phyloP scores from a whole-genome alignment of 1,140 invertebrate genomes.

The Drosophila insularis region DNA sequence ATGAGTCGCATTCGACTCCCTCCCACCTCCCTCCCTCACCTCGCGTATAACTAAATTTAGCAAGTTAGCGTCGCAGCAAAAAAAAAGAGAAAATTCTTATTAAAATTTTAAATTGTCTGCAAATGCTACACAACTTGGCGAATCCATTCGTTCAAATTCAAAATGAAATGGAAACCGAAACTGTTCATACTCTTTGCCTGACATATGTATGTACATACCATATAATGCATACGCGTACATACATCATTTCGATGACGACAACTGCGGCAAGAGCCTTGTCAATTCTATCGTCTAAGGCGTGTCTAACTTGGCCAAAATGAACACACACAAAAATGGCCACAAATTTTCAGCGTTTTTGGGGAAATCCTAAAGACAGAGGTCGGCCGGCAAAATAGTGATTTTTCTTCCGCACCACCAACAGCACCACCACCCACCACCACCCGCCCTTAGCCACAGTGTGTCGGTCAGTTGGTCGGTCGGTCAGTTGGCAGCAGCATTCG shows the following conservation, averaged over 20 bases:
- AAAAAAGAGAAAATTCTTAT: constrained; percentile 52
- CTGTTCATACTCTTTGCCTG: not conserved
- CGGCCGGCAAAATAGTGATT: not conserved
- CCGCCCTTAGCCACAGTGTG: constrained; percentile 21
- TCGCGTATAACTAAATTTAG: constrained; percentile 61
- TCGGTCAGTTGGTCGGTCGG: not conserved
- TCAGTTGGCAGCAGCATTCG: constrained; percentile 32
- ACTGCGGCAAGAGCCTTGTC: constrained; percentile 46
- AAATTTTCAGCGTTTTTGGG: constrained; percentile 53
- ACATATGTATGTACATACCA: not conserved
- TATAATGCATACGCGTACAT: not conserved
- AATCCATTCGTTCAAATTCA: constrained; percentile 51
- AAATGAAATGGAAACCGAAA: constrained; percentile 70
- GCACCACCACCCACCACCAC: not conserved
- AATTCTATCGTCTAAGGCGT: constrained; percentile 61
- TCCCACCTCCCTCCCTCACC: not conserved
- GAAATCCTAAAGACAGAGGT: constrained; percentile 63
- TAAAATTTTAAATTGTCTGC: constrained; percentile 79
- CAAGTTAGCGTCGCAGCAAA: constrained; percentile 11
- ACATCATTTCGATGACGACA: constrained; percentile 28
- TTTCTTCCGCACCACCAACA: too few relatives aligned
- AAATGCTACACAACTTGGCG: constrained; percentile 43
- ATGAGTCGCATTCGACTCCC: not conserved
- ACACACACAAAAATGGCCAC: constrained; percentile 59
- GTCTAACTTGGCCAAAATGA: constrained; percentile 56